A percentile compares a stretch with the other conserved stretches of the same genome.
Evolutionary conservation across 2,888 invertebrate species (phyloP).

Genomic region (Sycophila texana): DNA sequence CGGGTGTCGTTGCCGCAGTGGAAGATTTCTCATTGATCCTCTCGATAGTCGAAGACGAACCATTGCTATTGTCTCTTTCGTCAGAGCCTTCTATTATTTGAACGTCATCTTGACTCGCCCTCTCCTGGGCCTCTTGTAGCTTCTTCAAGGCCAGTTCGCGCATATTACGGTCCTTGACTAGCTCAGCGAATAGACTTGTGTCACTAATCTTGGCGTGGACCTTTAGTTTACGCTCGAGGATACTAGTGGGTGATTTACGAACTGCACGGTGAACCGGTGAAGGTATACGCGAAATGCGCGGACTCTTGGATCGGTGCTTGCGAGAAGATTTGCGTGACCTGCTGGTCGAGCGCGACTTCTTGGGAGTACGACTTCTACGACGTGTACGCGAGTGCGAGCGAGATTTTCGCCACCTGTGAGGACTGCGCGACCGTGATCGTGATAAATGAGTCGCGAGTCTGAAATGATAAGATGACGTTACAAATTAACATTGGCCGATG

Average conservation of each 20-base stretch:
- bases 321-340: conserved; percentile 72
- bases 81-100: conserved; percentile 73
- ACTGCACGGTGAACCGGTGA: conserved; percentile 69
- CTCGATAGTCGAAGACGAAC: conserved; percentile 58
- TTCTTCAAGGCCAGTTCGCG: conserved; percentile 85
- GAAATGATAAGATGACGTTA: not conserved
- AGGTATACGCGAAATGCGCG: conserved; percentile 73
- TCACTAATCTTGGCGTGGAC: conserved; percentile 88
- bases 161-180: conserved; percentile 90
- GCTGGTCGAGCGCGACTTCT: conserved; percentile 50
- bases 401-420: conserved; percentile 55
- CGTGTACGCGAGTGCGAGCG: conserved; percentile 79
- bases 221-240: conserved; percentile 69
- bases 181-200: conserved; percentile 92
- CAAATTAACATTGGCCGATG: not conserved
- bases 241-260: conserved; percentile 70
- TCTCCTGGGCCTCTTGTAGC: conserved; percentile 83
- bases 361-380: conserved; percentile 76
- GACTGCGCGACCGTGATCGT: conserved; percentile 54
- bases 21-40: conserved; percentile 61
- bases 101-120: conserved; percentile 74
- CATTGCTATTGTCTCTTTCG: conserved; percentile 69
- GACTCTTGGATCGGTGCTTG: conserved; percentile 78
- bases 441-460: conserved; percentile 47
- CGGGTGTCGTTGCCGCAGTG: conserved; percentile 51